Evolutionary conservation across 1,140 invertebrate species (phyloP).

Genomic region (Dinoponera quadriceps): DNA sequence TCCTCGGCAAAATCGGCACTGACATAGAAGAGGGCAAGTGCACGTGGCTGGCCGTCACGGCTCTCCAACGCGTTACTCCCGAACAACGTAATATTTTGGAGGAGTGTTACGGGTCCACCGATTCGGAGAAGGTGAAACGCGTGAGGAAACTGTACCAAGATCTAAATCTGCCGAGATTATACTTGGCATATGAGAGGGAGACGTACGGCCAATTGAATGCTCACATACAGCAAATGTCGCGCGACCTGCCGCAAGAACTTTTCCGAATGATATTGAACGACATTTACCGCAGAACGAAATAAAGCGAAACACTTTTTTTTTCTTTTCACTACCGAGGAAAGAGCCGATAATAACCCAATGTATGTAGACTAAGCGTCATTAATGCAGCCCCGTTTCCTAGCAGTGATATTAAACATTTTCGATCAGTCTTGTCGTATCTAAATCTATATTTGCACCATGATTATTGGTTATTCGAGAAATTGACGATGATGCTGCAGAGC

Average conservation of each 20-base stretch:
- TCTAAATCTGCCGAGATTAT: constrained; percentile 91
- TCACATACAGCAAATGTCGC: constrained; percentile 94
- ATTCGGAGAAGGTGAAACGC: constrained; percentile 89
- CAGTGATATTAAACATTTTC: no score
- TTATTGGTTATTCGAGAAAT: no score
- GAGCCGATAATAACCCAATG: no score
- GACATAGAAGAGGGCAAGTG: constrained; percentile 99
- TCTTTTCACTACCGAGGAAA: no score
- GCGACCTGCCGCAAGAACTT: constrained; percentile 92
- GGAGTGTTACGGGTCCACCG: constrained; percentile 92
- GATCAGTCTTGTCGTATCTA: no score
- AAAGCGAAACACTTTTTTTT: no score
- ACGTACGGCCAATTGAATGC: constrained; percentile 93
- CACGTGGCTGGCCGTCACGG: constrained; percentile 96
- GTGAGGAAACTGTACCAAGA: constrained; percentile 94
- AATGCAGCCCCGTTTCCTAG: no score
- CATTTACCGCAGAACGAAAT: constrained; percentile 90
- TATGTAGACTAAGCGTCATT: no score
- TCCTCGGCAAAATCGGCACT: constrained; percentile 95
- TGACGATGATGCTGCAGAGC: no score
- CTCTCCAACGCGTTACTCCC: constrained; percentile 92
- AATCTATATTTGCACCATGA: no score
- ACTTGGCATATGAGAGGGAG: constrained; percentile 94
- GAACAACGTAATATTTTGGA: constrained; percentile 92
- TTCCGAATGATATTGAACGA: constrained; percentile 94